Evolutionary conservation across 35 echinoderm and acorn worm genomes (phyloP).

Genomic region (Eucidaris tribuloides): DNA sequence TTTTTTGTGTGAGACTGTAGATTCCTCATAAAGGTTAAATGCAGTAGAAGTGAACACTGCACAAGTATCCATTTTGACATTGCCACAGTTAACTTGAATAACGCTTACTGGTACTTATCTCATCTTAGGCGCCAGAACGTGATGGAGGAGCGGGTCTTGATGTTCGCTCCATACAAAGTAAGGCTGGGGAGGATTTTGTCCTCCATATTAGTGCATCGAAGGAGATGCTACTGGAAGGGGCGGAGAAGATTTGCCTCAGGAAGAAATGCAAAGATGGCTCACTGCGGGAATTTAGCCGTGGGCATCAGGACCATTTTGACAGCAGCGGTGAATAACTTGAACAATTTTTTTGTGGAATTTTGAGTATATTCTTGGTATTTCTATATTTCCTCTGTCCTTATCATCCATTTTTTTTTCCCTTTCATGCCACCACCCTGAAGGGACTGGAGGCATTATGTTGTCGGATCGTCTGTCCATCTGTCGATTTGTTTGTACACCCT

Average conservation of each 20-base stretch:
- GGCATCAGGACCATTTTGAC: slow-evolving; percentile 75
- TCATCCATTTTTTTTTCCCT: too few relatives aligned
- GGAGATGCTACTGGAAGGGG: slow-evolving; percentile 84
- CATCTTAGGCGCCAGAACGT: slow-evolving; percentile 2
- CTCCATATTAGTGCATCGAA: slow-evolving; percentile 63
- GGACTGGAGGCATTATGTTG: too few relatives aligned
- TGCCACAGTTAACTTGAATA: too few relatives aligned
- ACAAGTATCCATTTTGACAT: too few relatives aligned
- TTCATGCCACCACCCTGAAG: too few relatives aligned
- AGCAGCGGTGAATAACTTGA: slow-evolving; percentile 69
- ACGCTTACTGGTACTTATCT: not conserved
- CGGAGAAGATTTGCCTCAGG: slow-evolving; percentile 73
- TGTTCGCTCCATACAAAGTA: not conserved
- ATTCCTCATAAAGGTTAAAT: not conserved
- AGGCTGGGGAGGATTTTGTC: slow-evolving; percentile 30
- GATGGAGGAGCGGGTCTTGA: not conserved
- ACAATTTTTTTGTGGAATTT: too few relatives aligned
- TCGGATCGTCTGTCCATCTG: too few relatives aligned
- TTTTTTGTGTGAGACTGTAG: not conserved
- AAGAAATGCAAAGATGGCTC: slow-evolving; percentile 95
- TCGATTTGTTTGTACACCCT: too few relatives aligned
- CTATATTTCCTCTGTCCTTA: too few relatives aligned
- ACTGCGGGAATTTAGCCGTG: slow-evolving; percentile 72
- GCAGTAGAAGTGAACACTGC: too few relatives aligned
- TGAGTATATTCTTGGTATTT: too few relatives aligned